These are phyloP conservation scores for Cisticola juncidis DNA, from an alignment of 2,113 vertebrate genomes.

Conservation along the genomic window DNA sequence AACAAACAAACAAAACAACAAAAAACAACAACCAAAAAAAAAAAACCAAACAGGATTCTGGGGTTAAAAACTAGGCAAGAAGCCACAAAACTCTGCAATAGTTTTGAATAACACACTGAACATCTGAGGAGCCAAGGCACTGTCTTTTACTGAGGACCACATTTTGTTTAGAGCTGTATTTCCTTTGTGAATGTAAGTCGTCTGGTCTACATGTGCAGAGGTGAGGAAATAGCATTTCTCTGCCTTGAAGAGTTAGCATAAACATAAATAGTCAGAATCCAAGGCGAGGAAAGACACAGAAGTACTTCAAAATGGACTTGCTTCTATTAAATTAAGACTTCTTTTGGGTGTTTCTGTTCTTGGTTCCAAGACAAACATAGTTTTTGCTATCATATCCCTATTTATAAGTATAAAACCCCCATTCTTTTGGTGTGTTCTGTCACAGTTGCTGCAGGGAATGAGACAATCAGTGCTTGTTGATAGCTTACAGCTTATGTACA, in stretches of 20 bases:
- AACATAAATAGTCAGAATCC: background rate
- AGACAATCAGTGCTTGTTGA: rapidly evolving
- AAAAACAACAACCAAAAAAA: too few relatives aligned
- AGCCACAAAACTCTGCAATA: rapidly evolving
- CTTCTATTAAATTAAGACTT: background rate
- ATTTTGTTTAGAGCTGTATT: background rate
- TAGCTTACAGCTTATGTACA: background rate
- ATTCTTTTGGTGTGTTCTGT: background rate
- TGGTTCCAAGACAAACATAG: background rate
- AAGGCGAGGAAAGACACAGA: background rate
- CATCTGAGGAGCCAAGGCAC: background rate
- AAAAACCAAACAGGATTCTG: background rate
- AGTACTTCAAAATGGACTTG: background rate
- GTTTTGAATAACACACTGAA: background rate
- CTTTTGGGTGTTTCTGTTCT: background rate
- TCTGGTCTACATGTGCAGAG: background rate
- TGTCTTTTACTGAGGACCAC: background rate
- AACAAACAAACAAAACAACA: too few relatives aligned
- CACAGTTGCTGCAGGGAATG: background rate
- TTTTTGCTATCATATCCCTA: background rate
- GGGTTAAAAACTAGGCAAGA: background rate
- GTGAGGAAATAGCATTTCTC: background rate
- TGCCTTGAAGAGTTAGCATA: background rate
- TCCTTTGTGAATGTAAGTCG: background rate
- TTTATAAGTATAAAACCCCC: background rate